Base-by-base conservation (phyloP, 2,888 invertebrate genomes). In the Eristalis pertinax region DNA sequence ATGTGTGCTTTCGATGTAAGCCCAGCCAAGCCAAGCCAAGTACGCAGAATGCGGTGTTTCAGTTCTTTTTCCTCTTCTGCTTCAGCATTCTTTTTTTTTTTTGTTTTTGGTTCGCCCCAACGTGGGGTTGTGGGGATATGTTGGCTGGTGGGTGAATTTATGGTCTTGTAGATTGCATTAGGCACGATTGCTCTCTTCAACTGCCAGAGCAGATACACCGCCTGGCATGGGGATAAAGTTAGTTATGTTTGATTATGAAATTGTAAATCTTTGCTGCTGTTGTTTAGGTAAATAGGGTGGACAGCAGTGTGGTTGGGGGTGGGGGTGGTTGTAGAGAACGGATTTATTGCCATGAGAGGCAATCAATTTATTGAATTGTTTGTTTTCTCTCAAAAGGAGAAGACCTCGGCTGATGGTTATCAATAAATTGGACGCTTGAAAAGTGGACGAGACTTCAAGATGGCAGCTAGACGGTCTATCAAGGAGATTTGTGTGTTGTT, bases 161-260 rank as follows among this genome's bases (percentile, higher is more conserved):
- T 87, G 84, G 87, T 76, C 73, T 87, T 79, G 84, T 80, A 87
- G 87, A 87, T 87, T 87, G 84, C 84, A 87, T 87, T 84, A 87
- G 73, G 72, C 87, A 87, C 79, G 87, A 79, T 41, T 87, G 79
- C 79, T 86, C 83, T 83, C 75, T 72, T 83, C 77, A 74, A 38
- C 56, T 69, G 68, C 4, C 60, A 56, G 38, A 64, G 65, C 64
- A 70, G 50, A 72, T 65, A n/a, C 41, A 50, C 8, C 50, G 50
- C 43, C 43, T 43, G 50, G n/a, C 19, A 8, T 19, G 65, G 64
- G 63, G 56, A 72, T 64, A 50, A 78, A 70, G 69, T 64, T 32
- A 75, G 63, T 26, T 69, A 56, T 69, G 26, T 75, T 32, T 64
- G 58, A 81, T 41, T 70, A 60, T 67, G 43, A 56, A 72, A 50